A percentile compares a stretch with the other conserved stretches of the same genome.
Evolutionary conservation across 1,140 invertebrate species (phyloP).

Genomic region (Vanessa atalanta): DNA sequence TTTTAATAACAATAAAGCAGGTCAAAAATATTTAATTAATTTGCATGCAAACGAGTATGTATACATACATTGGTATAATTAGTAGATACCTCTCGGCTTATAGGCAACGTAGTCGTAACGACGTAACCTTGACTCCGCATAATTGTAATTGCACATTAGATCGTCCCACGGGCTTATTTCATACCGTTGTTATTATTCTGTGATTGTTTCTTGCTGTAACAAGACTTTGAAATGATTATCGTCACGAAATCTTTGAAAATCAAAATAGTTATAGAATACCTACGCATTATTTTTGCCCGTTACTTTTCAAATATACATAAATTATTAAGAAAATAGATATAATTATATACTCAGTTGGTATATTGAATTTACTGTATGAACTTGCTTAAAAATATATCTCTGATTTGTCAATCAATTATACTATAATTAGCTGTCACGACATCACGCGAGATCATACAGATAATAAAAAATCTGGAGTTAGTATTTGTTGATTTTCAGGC

Average conservation of each 20-base stretch:
- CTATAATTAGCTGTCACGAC: too few relatives aligned
- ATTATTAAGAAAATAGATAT: too few relatives aligned
- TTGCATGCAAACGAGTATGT: not conserved
- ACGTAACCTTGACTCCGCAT: slow-evolving; percentile 54
- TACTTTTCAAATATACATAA: not conserved
- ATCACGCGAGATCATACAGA: too few relatives aligned
- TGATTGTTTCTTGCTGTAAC: slow-evolving; percentile 33
- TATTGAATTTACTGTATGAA: too few relatives aligned
- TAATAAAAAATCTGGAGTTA: too few relatives aligned
- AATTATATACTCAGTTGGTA: too few relatives aligned
- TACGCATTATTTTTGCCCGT: not conserved
- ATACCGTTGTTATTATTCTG: slow-evolving; percentile 43
- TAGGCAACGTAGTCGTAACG: slow-evolving; percentile 29
- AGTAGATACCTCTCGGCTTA: not conserved
- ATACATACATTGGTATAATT: too few relatives aligned
- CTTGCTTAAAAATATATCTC: too few relatives aligned
- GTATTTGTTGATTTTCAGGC: too few relatives aligned
- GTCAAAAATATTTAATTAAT: not conserved
- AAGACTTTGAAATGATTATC: slow-evolving; percentile 33
- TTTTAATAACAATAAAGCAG: too few relatives aligned
- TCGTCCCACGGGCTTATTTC: slow-evolving; percentile 54
- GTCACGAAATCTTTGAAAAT: slow-evolving; percentile 36
- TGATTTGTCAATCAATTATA: too few relatives aligned
- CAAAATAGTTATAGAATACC: not conserved
- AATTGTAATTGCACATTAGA: slow-evolving; percentile 52